Percentiles rank a stretch among this genome's conserved stretches.
Conservation (phyloP, 1,140 invertebrate species). For the Drosophila azteca region DNA sequence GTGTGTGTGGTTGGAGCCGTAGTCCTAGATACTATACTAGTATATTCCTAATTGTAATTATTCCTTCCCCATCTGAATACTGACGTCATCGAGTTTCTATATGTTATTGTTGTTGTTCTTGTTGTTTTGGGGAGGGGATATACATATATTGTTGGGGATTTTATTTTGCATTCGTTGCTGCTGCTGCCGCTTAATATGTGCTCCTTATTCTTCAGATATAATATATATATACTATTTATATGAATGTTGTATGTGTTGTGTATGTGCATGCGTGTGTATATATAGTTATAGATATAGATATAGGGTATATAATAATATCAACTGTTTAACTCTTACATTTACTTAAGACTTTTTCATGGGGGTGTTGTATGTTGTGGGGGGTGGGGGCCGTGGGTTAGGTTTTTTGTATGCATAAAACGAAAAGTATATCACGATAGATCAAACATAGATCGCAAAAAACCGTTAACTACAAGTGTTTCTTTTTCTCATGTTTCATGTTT, state of each 20-base stretch:
- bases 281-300: conserved; percentile 33
- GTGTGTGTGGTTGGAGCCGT: conserved; percentile 58
- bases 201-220: too few relatives aligned
- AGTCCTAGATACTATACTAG: conserved; percentile 45
- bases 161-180: conserved; percentile 35
- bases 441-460: conserved; percentile 75
- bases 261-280: conserved; percentile 21
- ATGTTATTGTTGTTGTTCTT: conserved; percentile 14
- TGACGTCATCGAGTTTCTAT: conserved; percentile 75
- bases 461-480: conserved; percentile 74
- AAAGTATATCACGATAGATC: conserved; percentile 78
- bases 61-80: conserved; percentile 62
- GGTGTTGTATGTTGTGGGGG: background rate
- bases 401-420: conserved; percentile 50
- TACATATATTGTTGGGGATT: conserved; percentile 16
- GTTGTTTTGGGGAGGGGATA: conserved; percentile 1
- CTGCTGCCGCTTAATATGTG: conserved; percentile 34
- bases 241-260: background rate
- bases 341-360: conserved; percentile 51
- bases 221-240: conserved; percentile 16
- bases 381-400: too few relatives aligned
- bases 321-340: conserved; percentile 75
- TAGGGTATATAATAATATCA: conserved; percentile 62
- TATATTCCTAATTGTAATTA: conserved; percentile 59
- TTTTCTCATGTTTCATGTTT: conserved; percentile 26